Evolutionary conservation across 2,888 invertebrate species (phyloP).

Genomic region (Cerceris rybyensis): DNA sequence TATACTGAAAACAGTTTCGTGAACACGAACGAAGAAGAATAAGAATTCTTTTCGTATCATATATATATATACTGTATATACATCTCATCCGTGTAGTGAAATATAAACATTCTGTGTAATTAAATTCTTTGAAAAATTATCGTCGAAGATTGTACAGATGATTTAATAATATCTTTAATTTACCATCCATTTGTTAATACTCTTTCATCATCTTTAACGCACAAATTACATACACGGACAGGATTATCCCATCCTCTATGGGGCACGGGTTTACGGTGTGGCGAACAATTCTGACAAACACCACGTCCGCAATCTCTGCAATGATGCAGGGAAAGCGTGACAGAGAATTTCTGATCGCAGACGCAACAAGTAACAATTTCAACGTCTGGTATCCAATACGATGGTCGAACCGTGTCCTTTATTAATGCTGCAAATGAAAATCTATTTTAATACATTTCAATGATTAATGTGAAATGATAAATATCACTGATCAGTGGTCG

Average conservation of each 20-base stretch:
- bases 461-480: too few species aligned
- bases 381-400: slow-evolving; percentile 91
- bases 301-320: slow-evolving; percentile 89
- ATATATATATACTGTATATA: too few species aligned
- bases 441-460: neutral
- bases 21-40: neutral
- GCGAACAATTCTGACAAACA: slow-evolving; percentile 89
- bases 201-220: slow-evolving; percentile 81
- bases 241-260: slow-evolving; percentile 88
- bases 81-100: neutral
- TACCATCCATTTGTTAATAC: neutral
- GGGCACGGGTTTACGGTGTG: slow-evolving; percentile 87
- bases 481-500: too few species aligned
- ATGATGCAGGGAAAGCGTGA: slow-evolving; percentile 80
- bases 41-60: neutral
- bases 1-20: neutral
- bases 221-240: slow-evolving; percentile 89
- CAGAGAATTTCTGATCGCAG: slow-evolving; percentile 85
- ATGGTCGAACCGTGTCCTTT: slow-evolving; percentile 89
- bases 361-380: slow-evolving; percentile 87
- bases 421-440: slow-evolving; percentile 83
- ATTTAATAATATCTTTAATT: slow-evolving; percentile 6
- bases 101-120: neutral
- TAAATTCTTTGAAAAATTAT: slow-evolving; percentile 1
- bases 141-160: slow-evolving; percentile 17